Evolutionary conservation across 2,113 vertebrate genomes (phyloP), one percentile per base, ranked within the genome.

Genomic region (Solea senegalensis): DNA sequence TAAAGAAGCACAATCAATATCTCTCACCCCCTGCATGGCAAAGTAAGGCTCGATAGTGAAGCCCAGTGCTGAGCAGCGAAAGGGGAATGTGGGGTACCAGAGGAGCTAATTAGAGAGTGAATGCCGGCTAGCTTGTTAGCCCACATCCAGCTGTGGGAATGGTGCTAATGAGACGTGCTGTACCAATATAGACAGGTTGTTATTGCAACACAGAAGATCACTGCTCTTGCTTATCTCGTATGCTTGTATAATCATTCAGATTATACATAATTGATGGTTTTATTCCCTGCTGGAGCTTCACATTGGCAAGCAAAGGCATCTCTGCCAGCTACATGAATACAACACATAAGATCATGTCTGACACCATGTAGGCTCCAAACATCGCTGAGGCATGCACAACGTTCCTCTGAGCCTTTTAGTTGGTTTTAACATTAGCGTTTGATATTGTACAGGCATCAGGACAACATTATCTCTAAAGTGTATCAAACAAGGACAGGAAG

Each of bases 1-100:
- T 82, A 89, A 87, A 91, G 89, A 86, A 67, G 63, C 46, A 74
- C 83, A 80, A 91, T 93, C 88, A 85, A 92, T 91, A 90, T 72
- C 72, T 69, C 80, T 76, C 80, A 73, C 77, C 77, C 86, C 79
- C 71, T 72, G 80, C 82, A 75, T 39, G 72, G 79, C 57, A 45
- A 73, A 65, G 74, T 72, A 74, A 77, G 76, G 76, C 79, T 14
- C 65, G 78, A 63, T 43, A 67, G 79, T 1, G 59, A 67, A 84
- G 72, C 84, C 81, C 51, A 5, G 53, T 44, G 73, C 80, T 56
- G 72, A 56, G 76, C 80, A 86, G 52, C 16, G 39, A 76, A 66
- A 80, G 55, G 81, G 76, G 73, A 70, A 81, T 56, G 76, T 43
- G 12, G 80, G 74, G 90, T 80, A 78, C 83, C 90, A 90, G 86